phyloP scores from a whole-genome alignment of 2,113 vertebrate species.

The Pycnonotus jocosus region DNA sequence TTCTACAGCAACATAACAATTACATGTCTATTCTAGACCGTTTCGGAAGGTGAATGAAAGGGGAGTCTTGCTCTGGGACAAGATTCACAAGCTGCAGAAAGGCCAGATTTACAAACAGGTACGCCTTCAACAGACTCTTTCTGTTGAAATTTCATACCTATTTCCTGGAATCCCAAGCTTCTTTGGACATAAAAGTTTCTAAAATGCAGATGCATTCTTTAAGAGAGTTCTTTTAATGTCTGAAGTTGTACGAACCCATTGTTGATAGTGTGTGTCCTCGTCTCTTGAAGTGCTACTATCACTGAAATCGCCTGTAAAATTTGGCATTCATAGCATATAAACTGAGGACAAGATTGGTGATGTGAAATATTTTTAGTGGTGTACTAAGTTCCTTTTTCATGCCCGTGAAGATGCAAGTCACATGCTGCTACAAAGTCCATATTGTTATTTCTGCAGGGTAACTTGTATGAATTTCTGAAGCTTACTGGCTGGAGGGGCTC shows the following conservation, averaged over 20 bases:
- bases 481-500: slow-evolving; percentile 98
- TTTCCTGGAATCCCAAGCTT: neutral
- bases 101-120: slow-evolving; percentile 99
- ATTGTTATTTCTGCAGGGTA: slow-evolving; percentile 77
- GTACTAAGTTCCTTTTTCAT: neutral
- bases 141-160: neutral
- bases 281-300: neutral
- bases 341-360: neutral
- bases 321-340: neutral
- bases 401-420: neutral
- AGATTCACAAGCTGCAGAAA: slow-evolving; percentile 92
- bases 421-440: neutral
- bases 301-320: neutral
- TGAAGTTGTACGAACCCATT: neutral
- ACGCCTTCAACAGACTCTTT: neutral
- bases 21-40: slow-evolving; percentile 71
- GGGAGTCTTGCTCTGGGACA: slow-evolving; percentile 93
- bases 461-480: slow-evolving; percentile 96
- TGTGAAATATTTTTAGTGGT: neutral
- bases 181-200: neutral
- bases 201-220: neutral
- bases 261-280: neutral
- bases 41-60: slow-evolving; percentile 93
- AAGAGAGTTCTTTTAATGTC: neutral
- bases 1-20: neutral